Percentiles rank a stretch among this genome's conserved stretches.
These are phyloP conservation scores for Trichomalopsis sarcophagae DNA, from an alignment of 1,140 invertebrate species.

Conservation along the genomic window DNA sequence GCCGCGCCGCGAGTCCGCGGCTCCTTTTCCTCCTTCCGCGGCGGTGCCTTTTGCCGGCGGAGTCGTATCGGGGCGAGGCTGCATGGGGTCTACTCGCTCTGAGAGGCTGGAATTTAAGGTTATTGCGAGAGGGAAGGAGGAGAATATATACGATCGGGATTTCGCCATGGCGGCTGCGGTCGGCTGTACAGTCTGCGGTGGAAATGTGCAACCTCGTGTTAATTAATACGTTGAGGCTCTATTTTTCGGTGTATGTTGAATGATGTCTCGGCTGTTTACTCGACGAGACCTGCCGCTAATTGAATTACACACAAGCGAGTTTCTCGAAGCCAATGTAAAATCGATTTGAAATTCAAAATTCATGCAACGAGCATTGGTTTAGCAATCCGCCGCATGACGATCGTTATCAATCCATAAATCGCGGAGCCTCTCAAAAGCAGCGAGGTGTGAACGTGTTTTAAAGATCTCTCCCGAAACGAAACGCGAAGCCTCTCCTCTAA, in stretches of 20 bases:
- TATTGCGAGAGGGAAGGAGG: not conserved
- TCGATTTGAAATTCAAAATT: too few relatives aligned
- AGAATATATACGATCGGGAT: not conserved
- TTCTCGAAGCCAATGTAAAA: too few relatives aligned
- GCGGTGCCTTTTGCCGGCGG: not conserved
- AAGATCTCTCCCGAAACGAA: conserved; percentile 49
- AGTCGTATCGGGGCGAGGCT: not conserved
- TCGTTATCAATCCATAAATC: conserved; percentile 49
- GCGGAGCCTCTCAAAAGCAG: conserved; percentile 23
- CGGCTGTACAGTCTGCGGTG: not conserved
- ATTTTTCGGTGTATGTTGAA: too few relatives aligned
- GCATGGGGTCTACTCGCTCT: conserved; percentile 1
- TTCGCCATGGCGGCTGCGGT: not conserved
- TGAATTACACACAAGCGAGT: not conserved
- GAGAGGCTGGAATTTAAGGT: not conserved
- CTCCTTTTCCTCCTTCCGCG: not conserved
- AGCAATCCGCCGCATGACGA: not conserved
- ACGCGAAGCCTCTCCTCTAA: not conserved
- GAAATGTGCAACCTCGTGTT: not conserved
- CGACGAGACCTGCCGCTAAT: not conserved
- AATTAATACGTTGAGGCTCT: too few relatives aligned
- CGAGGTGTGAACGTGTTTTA: conserved; percentile 52
- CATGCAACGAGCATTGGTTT: not conserved
- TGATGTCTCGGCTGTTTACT: too few relatives aligned
- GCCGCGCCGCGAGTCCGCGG: not conserved